These are phyloP conservation scores for Sorex fumeus DNA, from an alignment of 2,113 vertebrate species.

Conservation along the genomic window DNA sequence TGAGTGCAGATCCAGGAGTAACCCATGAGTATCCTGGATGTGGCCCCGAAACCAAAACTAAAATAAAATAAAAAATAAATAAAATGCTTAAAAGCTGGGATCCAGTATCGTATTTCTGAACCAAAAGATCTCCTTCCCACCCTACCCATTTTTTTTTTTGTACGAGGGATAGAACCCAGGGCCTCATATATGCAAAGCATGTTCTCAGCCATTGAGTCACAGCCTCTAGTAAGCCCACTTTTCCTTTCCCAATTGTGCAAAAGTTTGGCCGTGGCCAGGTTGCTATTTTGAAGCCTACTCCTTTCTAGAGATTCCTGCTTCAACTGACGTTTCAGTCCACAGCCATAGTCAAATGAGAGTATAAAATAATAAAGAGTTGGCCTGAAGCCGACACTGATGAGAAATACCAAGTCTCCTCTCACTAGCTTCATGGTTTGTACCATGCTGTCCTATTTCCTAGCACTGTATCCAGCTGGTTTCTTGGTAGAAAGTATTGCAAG, in stretches of 20 bases:
- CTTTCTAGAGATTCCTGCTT: slow-evolving; percentile 13
- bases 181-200: too few relatives aligned
- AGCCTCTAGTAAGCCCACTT: not conserved
- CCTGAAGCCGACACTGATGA: not conserved
- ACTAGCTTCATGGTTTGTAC: not conserved
- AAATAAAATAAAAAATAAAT: too few relatives aligned
- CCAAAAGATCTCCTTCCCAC: too few relatives aligned
- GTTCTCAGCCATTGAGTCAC: too few relatives aligned
- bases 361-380: slow-evolving; percentile 4
- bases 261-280: not conserved
- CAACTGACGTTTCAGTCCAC: not conserved
- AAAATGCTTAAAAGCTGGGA: too few relatives aligned
- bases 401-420: not conserved
- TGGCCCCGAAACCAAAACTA: too few relatives aligned
- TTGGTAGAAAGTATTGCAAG: not conserved
- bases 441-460: not conserved
- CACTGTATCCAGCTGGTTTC: not conserved
- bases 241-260: not conserved
- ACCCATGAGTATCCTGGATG: too few relatives aligned
- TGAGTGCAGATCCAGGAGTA: too few relatives aligned
- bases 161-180: too few relatives aligned
- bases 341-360: not conserved
- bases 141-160: too few relatives aligned
- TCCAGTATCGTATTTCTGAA: too few relatives aligned
- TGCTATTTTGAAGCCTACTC: not conserved